Evolutionary conservation across 1,140 invertebrate species (phyloP).

Genomic region (Drosophila azteca): DNA sequence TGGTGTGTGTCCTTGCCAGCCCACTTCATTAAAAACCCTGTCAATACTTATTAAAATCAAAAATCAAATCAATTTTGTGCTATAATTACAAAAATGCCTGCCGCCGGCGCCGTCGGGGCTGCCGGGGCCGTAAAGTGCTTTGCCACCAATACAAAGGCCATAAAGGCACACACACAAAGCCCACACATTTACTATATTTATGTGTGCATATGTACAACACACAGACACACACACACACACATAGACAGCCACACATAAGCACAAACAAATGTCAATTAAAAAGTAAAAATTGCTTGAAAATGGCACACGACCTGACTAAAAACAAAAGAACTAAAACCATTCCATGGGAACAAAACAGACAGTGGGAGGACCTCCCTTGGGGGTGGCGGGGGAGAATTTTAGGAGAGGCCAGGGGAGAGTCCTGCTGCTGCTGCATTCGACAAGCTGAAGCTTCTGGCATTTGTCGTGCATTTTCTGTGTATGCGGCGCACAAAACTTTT

Average conservation of each 20-base stretch:
- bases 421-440: slow-evolving; percentile 33
- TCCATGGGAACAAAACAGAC: slow-evolving; percentile 6
- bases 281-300: slow-evolving; percentile 79
- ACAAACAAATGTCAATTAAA: slow-evolving; percentile 79
- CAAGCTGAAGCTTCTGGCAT: slow-evolving; percentile 57
- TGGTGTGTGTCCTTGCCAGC: background rate
- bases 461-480: slow-evolving; percentile 63
- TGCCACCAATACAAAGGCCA: slow-evolving; percentile 20
- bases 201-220: background rate
- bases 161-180: background rate
- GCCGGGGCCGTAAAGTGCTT: slow-evolving; percentile 68
- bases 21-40: slow-evolving; percentile 77
- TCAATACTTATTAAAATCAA: slow-evolving; percentile 81
- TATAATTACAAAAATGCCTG: slow-evolving; percentile 81
- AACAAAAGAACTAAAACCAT: slow-evolving; percentile 55
- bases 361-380: background rate
- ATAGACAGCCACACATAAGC: slow-evolving; percentile 31
- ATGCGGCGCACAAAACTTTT: slow-evolving; percentile 53
- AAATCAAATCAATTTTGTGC: slow-evolving; percentile 80
- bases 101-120: slow-evolving; percentile 16
- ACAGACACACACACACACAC: slow-evolving; percentile 5
- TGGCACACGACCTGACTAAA: slow-evolving; percentile 71
- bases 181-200: slow-evolving; percentile 3
- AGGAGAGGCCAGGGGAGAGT: slow-evolving; percentile 4
- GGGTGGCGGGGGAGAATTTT: no score